Percentiles rank a stretch among this genome's conserved stretches.
These are phyloP conservation scores for Cosmopolites sordidus DNA, from an alignment of 2,888 invertebrate species.

Conservation along the genomic window DNA sequence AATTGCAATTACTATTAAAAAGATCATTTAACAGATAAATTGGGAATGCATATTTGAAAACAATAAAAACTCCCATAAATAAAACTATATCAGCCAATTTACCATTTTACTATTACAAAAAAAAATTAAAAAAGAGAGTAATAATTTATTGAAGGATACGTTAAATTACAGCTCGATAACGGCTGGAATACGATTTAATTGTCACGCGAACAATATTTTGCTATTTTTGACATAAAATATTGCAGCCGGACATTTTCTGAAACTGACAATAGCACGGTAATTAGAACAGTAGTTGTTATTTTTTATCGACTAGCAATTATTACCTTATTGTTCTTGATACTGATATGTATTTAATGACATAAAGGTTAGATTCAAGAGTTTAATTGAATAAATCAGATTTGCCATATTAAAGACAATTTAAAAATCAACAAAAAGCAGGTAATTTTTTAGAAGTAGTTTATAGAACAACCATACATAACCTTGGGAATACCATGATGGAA, in stretches of 20 bases:
- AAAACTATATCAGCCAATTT: conserved; percentile 2
- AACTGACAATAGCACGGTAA: conserved; percentile 19
- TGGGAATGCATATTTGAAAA: background rate
- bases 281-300: conserved; percentile 7
- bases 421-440: too few species aligned
- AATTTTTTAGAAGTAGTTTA: too few species aligned
- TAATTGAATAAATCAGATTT: too few species aligned
- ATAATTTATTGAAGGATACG: conserved; percentile 16
- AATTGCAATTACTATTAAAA: background rate
- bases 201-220: conserved; percentile 16
- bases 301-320: too few species aligned
- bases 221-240: conserved; percentile 22
- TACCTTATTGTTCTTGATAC: too few species aligned
- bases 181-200: conserved; percentile 17
- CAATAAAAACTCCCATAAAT: background rate
- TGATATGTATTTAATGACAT: too few species aligned
- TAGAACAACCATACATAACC: too few species aligned
- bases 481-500: too few species aligned
- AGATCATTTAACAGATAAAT: background rate
- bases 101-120: conserved; percentile 10
- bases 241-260: conserved; percentile 12
- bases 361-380: too few species aligned
- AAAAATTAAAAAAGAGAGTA: background rate
- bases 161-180: conserved; percentile 14
- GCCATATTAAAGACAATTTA: too few species aligned